Conservation (phyloP, 2,888 invertebrate genomes). For the Synanthedon formicaeformis region DNA sequence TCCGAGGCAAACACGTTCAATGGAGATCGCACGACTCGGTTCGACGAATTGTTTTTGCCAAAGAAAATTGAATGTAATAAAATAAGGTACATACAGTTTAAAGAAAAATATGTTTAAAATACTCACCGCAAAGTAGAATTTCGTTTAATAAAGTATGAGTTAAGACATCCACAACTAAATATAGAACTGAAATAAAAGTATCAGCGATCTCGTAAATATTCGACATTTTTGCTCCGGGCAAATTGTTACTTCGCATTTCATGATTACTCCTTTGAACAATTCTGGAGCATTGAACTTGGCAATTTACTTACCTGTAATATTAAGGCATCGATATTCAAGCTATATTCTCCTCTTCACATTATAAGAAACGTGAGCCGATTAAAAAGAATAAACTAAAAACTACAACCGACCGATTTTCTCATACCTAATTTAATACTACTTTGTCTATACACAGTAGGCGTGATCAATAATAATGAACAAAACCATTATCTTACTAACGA, state of each 20-base stretch:
- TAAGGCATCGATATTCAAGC: too few relatives aligned
- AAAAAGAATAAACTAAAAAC: too few relatives aligned
- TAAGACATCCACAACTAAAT: not conserved
- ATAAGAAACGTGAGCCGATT: too few relatives aligned
- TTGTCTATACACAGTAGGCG: too few relatives aligned
- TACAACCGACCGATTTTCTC: too few relatives aligned
- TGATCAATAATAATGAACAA: too few relatives aligned
- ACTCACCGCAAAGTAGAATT: constrained; percentile 29
- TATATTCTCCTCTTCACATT: too few relatives aligned
- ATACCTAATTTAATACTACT: too few relatives aligned
- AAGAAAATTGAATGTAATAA: constrained; percentile 22
- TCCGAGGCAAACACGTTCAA: constrained; percentile 49
- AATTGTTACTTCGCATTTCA: constrained; percentile 51
- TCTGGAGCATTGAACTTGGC: constrained; percentile 52
- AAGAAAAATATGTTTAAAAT: constrained; percentile 19
- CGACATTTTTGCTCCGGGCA: constrained; percentile 46
- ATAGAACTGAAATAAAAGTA: constrained; percentile 37
- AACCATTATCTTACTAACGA: too few relatives aligned
- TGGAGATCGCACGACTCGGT: constrained; percentile 45
- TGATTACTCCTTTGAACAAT: constrained; percentile 43
- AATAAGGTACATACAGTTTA: not conserved
- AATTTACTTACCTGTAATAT: constrained; percentile 14
- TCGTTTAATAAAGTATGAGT: constrained; percentile 20
- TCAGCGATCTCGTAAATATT: constrained; percentile 49
- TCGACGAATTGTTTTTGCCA: constrained; percentile 23